Evolutionary conservation across 1,140 invertebrate species (phyloP).

Genomic region (Hestina assimilis): DNA sequence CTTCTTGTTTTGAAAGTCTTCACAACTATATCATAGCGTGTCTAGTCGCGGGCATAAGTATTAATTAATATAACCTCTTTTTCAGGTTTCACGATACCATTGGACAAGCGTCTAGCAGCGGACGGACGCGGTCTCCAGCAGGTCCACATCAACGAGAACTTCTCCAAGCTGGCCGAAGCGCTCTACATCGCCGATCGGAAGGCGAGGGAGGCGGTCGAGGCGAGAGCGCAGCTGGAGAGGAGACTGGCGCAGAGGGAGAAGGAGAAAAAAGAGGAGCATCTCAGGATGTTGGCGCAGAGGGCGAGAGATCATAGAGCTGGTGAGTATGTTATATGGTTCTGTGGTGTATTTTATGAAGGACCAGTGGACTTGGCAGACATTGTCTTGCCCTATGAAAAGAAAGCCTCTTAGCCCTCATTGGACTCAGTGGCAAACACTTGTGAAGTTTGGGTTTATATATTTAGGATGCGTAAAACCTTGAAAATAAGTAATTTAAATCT

Average conservation of each 20-base stretch:
- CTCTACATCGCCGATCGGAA: constrained; percentile 99
- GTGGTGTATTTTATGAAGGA: too few relatives aligned
- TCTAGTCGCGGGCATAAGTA: too few relatives aligned
- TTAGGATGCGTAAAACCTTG: too few relatives aligned
- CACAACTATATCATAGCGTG: too few relatives aligned
- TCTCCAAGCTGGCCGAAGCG: constrained; percentile 98
- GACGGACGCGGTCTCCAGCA: constrained; percentile 98
- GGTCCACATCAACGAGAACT: constrained; percentile 99
- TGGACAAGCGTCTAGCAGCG: constrained; percentile 98
- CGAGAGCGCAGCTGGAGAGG: constrained; percentile 96
- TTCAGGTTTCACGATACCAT: constrained; percentile 96
- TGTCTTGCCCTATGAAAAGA: too few relatives aligned
- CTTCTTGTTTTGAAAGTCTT: too few relatives aligned
- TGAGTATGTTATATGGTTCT: constrained; percentile 24
- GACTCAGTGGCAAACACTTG: too few relatives aligned
- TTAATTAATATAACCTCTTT: constrained; percentile 10
- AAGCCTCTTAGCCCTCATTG: too few relatives aligned
- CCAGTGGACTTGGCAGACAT: too few relatives aligned
- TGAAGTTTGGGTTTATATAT: too few relatives aligned
- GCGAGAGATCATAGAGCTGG: constrained; percentile 97
- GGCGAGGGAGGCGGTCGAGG: constrained; percentile 97
- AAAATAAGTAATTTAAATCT: too few relatives aligned
- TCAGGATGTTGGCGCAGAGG: constrained; percentile 95
- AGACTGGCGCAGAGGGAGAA: constrained; percentile 99
- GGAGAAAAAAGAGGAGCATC: constrained; percentile 97